Percentiles rank a stretch among this genome's conserved stretches.
phyloP scores from a whole-genome alignment of 2,888 invertebrate species.

The Platypus cylindrus region DNA sequence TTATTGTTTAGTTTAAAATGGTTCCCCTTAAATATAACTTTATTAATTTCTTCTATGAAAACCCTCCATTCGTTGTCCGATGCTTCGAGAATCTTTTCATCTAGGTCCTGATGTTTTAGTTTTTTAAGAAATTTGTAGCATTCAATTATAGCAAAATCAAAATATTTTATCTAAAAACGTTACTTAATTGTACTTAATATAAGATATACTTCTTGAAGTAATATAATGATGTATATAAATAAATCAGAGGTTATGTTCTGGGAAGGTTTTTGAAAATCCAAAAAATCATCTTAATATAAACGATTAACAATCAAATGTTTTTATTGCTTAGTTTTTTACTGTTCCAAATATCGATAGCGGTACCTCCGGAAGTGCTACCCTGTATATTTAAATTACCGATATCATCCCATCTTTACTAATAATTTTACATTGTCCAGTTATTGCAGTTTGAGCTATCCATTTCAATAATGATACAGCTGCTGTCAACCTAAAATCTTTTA shows the following conservation, averaged over 20 bases:
- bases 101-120: constrained; percentile 52
- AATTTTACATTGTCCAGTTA: constrained; percentile 28
- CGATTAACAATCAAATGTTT: neutral
- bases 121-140: constrained; percentile 50
- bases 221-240: too few species aligned
- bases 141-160: constrained; percentile 59
- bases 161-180: constrained; percentile 32
- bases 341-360: too few species aligned
- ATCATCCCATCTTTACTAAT: constrained; percentile 42
- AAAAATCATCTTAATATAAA: neutral
- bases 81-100: constrained; percentile 33
- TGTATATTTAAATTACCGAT: too few species aligned
- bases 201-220: neutral
- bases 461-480: constrained; percentile 66
- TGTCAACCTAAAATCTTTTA: constrained; percentile 63
- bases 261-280: neutral
- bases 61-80: constrained; percentile 51
- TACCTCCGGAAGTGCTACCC: too few species aligned
- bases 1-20: constrained; percentile 39
- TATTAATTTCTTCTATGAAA: constrained; percentile 53
- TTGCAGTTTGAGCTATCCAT: constrained; percentile 37
- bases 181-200: neutral
- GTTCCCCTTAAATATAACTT: constrained; percentile 45
- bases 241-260: neutral
- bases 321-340: neutral